A percentile compares a stretch with the other conserved stretches of the same genome.
Conservation (phyloP, 2,113 vertebrate genomes). For the Tragulus kanchil region DNA sequence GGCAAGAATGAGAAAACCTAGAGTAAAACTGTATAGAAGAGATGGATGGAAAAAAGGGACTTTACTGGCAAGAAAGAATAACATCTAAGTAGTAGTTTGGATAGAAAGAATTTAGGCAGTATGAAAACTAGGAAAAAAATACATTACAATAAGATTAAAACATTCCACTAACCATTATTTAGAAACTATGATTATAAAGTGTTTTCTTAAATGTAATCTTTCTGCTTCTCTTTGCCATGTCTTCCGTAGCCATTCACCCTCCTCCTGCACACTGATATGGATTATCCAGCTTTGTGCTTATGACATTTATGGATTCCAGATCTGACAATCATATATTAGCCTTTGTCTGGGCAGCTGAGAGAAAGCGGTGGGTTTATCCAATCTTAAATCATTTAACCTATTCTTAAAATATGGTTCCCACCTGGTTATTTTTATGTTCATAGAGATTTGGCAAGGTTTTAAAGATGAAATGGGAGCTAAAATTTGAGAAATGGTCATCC, state of each 20-base stretch:
- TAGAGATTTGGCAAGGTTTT: slow-evolving; percentile 59
- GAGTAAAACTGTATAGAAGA: slow-evolving; percentile 5
- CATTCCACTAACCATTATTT: slow-evolving; percentile 48
- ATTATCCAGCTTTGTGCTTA: slow-evolving; percentile 66
- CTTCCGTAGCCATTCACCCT: not conserved
- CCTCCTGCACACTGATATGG: not conserved
- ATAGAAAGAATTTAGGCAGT: slow-evolving; percentile 35
- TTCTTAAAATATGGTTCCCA: slow-evolving; percentile 69
- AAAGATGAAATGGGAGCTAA: slow-evolving; percentile 52
- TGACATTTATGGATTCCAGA: slow-evolving; percentile 77
- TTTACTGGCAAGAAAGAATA: slow-evolving; percentile 37
- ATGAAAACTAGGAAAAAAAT: slow-evolving; percentile 37
- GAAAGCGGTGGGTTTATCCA: slow-evolving; percentile 60
- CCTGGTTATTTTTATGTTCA: slow-evolving; percentile 69
- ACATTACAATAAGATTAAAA: slow-evolving; percentile 38
- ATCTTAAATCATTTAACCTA: slow-evolving; percentile 71
- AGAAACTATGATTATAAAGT: slow-evolving; percentile 54
- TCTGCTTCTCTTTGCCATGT: not conserved
- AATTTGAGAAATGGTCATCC: slow-evolving; percentile 45
- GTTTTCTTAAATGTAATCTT: slow-evolving; percentile 42
- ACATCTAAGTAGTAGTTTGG: slow-evolving; percentile 45
- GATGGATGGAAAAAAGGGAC: not conserved
- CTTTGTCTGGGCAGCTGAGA: slow-evolving; percentile 68
- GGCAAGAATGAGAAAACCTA: not conserved
- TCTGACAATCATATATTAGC: slow-evolving; percentile 71